phyloP scores from a whole-genome alignment of 64 coral and sea anemone genomes.

The Acropora yongei region DNA sequence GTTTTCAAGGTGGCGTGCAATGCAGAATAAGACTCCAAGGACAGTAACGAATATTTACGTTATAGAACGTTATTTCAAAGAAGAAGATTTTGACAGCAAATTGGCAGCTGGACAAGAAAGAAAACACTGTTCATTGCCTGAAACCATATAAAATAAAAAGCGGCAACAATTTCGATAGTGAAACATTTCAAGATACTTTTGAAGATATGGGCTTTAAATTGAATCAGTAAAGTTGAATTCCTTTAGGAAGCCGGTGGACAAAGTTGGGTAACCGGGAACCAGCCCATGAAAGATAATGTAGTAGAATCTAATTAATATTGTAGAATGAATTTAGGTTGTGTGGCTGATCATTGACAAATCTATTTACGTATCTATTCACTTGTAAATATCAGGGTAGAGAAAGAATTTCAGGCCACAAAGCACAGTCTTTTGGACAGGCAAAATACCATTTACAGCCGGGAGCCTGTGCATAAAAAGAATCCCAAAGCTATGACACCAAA shows the following conservation, averaged over 20 bases:
- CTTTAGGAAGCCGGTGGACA: neutral
- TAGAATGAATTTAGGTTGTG: neutral
- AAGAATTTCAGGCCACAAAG: neutral
- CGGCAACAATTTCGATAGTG: constrained; percentile 62
- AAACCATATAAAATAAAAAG: constrained; percentile 33
- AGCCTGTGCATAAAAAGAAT: too few relatives aligned
- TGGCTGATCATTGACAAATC: neutral
- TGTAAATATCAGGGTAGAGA: neutral
- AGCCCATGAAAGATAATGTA: constrained; percentile 27
- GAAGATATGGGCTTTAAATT: constrained; percentile 15
- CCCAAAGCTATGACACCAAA: too few relatives aligned
- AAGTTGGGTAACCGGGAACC: neutral
- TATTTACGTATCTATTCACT: neutral
- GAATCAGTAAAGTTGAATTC: constrained; percentile 39
- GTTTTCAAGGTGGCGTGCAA: constrained; percentile 86
- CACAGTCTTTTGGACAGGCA: too few relatives aligned
- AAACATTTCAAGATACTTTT: constrained; percentile 71
- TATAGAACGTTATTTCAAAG: neutral
- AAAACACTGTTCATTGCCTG: constrained; percentile 13
- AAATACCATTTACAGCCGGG: too few relatives aligned
- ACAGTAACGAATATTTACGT: constrained; percentile 4
- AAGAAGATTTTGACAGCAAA: neutral
- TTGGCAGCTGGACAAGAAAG: neutral
- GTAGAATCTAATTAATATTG: neutral
- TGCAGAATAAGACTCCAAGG: constrained; percentile 9